Evolutionary conservation across 53 echinoderm and acorn worm genomes (phyloP), one percentile per base, ranked within the genome.

Genomic region (Zoroaster sp.): DNA sequence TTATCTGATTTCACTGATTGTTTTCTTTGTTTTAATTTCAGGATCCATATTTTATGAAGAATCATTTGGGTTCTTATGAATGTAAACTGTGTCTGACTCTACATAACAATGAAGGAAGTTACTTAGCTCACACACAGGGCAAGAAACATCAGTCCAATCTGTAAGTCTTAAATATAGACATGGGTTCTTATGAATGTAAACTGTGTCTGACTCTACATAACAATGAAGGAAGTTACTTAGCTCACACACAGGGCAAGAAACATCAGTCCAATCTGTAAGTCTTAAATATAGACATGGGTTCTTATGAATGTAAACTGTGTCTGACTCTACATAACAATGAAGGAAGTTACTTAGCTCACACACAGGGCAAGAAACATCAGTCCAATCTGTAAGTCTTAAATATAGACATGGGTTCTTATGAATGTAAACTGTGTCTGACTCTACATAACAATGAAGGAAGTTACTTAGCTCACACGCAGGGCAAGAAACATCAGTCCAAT

Each of bases 1-100:
- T n/a, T n/a, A n/a, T n/a, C n/a, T n/a, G n/a, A n/a, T n/a, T n/a
- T n/a, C n/a, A n/a, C n/a, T n/a, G n/a, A n/a, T 51, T 15, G 2
- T 72, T 51, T 7, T 38, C 21, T 70, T 69, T 77, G 32, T 31
- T 82, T 49, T 77, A 30, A 51, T 72, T 73, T 35, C 81, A 97
- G 97, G 97, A 97, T 94, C 97, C 97, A 5, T 97, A 97, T 89
- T 97, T 97, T 88, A 97, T 97, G 97, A 94, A 95, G 78, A 97
- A 97, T 49, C 97, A 97, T 49, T 82, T 97, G 7, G 97, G 97
- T 17, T 97, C 97, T n/a, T 97, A 97, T 83, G 97, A 97, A 73
- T 97, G 97, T 81, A 97, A 97, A 79, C 89, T 97, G 23, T 97
- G 97, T 81, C 90, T 97, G 45, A 97, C 97, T 0, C 65, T 97